These are phyloP conservation scores for Sarcophilus harrisii DNA, from an alignment of 2,797 vertebrate genomes.

Conservation along the genomic window DNA sequence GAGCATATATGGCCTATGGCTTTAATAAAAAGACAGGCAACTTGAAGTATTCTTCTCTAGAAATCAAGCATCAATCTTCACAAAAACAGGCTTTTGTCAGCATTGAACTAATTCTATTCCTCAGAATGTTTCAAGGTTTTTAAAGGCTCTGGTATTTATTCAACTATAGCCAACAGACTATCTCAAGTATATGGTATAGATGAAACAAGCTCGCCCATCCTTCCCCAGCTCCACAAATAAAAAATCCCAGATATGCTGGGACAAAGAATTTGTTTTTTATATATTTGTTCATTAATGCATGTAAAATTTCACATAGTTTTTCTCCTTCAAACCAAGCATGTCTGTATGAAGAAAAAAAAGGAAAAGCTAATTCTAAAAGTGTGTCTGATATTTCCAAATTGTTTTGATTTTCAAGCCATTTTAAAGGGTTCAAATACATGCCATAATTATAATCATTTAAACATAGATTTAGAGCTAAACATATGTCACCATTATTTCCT, in stretches of 20 bases:
- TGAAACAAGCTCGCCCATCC: not conserved
- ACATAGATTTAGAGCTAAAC: not conserved
- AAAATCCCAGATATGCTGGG: not conserved
- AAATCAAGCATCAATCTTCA: not conserved
- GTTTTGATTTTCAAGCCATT: not conserved
- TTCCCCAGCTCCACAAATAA: not conserved
- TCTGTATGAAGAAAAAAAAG: not conserved
- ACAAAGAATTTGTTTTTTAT: not conserved
- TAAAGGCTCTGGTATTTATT: not conserved
- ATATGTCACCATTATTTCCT: conserved; percentile 71
- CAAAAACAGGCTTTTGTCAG: not conserved
- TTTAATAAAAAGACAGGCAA: not conserved
- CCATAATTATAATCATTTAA: not conserved
- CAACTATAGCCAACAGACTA: not conserved
- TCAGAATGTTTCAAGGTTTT: not conserved
- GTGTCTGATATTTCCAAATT: not conserved
- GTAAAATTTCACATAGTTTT: not conserved
- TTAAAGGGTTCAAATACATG: not conserved
- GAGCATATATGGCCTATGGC: not conserved
- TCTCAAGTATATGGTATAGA: not conserved
- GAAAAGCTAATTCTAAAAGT: not conserved
- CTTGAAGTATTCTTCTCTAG: not conserved
- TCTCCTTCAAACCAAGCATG: not conserved
- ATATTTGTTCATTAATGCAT: not conserved
- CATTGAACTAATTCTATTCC: not conserved